Evolutionary conservation across 2,888 invertebrate genomes (phyloP).

Genomic region (Liposcelis brunnea): DNA sequence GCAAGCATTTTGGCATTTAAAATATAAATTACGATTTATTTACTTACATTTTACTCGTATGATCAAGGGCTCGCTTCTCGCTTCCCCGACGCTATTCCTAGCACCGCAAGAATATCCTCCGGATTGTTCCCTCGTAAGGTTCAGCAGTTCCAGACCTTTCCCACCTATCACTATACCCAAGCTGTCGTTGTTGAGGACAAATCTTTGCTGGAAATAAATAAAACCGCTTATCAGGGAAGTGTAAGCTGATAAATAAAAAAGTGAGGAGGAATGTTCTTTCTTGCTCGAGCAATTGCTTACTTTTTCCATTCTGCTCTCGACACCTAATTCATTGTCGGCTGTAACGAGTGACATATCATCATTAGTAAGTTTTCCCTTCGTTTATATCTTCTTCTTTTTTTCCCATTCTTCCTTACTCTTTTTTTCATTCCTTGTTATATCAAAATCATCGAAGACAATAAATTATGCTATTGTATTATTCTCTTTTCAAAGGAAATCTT

Average conservation of each 20-base stretch:
- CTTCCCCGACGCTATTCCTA: conserved; percentile 61
- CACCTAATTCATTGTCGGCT: no score
- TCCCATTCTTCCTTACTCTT: not conserved
- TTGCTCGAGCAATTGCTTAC: no score
- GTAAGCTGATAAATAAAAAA: no score
- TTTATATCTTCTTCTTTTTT: not conserved
- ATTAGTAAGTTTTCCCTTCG: conserved; percentile 1
- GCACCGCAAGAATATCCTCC: conserved; percentile 71
- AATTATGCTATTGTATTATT: conserved; percentile 3
- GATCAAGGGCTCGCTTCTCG: conserved; percentile 53
- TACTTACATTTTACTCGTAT: conserved; percentile 66
- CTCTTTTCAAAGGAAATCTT: not conserved
- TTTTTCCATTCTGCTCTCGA: no score
- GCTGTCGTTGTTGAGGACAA: conserved; percentile 45
- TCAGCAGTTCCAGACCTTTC: conserved; percentile 47
- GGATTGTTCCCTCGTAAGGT: conserved; percentile 48
- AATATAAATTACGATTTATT: no score
- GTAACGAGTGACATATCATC: no score
- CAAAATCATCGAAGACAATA: conserved; percentile 4
- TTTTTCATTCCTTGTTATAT: not conserved
- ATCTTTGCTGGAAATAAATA: conserved; percentile 36
- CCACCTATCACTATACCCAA: conserved; percentile 47
- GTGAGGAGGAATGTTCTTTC: no score
- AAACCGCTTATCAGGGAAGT: not conserved
- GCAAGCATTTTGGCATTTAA: no score